Percentiles rank a stretch among this genome's conserved stretches.
Evolutionary conservation across 2,888 invertebrate genomes (phyloP).

Genomic region (Dysmachus trigonus): DNA sequence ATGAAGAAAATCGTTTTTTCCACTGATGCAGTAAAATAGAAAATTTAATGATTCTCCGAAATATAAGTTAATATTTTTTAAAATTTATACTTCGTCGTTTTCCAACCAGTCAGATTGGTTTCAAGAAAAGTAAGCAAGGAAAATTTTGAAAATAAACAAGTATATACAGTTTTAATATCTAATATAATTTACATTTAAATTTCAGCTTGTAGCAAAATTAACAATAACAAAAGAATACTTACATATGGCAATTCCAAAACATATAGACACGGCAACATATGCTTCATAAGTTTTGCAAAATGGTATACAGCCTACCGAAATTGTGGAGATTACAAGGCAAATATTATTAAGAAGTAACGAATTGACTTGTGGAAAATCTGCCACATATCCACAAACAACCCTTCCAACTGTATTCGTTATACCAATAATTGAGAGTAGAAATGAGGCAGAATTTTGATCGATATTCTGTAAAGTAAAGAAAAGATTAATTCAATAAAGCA

Average conservation of each 20-base stretch:
- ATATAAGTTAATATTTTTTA: too few species aligned
- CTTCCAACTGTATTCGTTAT: constrained; percentile 95
- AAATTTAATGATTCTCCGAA: too few species aligned
- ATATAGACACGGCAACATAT: constrained; percentile 82
- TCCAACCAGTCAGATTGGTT: too few species aligned
- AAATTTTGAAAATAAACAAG: too few species aligned
- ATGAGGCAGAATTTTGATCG: constrained; percentile 71
- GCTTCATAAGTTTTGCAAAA: constrained; percentile 80
- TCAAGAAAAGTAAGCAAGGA: too few species aligned
- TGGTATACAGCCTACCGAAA: constrained; percentile 84
- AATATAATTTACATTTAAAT: too few species aligned
- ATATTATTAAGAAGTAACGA: constrained; percentile 92
- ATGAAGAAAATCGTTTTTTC: too few species aligned
- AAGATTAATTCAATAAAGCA: not conserved
- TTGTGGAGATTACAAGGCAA: constrained; percentile 88
- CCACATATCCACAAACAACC: constrained; percentile 87
- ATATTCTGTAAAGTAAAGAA: constrained; percentile 70
- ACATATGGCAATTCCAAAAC: constrained; percentile 93
- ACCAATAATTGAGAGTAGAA: constrained; percentile 74
- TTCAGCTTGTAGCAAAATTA: too few species aligned
- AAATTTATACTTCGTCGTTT: too few species aligned
- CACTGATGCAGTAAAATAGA: too few species aligned
- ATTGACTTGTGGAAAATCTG: constrained; percentile 91
- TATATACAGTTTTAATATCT: too few species aligned
- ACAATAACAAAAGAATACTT: constrained; percentile 64